Conservation (phyloP, 2,113 vertebrate species). For the Toxostoma redivivum region DNA sequence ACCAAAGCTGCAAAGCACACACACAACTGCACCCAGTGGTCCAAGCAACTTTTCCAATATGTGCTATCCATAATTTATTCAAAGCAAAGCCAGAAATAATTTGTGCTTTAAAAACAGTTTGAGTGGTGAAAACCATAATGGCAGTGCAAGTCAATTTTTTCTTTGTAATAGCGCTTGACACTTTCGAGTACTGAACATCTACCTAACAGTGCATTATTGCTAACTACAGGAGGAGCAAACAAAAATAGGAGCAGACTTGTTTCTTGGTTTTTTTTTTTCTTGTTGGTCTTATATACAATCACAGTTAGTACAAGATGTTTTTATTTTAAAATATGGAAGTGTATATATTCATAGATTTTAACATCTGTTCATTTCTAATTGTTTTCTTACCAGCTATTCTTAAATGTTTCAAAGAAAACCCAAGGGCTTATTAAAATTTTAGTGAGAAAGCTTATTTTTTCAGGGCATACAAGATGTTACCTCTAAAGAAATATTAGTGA, state of each 20-base stretch:
- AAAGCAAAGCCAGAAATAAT: background rate
- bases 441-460: constrained; percentile 8
- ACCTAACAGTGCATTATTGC: background rate
- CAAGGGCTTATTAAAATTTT: constrained; percentile 53
- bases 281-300: background rate
- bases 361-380: constrained; percentile 59
- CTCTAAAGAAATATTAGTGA: constrained; percentile 19
- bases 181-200: background rate
- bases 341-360: constrained; percentile 56
- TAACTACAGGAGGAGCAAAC: background rate
- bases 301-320: background rate
- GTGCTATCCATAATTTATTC: background rate
- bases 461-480: background rate
- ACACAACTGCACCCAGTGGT: background rate
- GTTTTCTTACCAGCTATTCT: constrained; percentile 42
- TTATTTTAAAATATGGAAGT: constrained; percentile 26
- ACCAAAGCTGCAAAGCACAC: background rate
- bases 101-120: background rate
- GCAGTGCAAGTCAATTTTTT: background rate
- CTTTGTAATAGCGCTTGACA: background rate
- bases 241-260: background rate
- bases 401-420: constrained; percentile 29
- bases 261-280: background rate
- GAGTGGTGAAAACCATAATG: background rate
- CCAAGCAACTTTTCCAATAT: background rate